Evolutionary conservation across 2,888 invertebrate genomes (phyloP).

Genomic region (Salpingus planirostris): DNA sequence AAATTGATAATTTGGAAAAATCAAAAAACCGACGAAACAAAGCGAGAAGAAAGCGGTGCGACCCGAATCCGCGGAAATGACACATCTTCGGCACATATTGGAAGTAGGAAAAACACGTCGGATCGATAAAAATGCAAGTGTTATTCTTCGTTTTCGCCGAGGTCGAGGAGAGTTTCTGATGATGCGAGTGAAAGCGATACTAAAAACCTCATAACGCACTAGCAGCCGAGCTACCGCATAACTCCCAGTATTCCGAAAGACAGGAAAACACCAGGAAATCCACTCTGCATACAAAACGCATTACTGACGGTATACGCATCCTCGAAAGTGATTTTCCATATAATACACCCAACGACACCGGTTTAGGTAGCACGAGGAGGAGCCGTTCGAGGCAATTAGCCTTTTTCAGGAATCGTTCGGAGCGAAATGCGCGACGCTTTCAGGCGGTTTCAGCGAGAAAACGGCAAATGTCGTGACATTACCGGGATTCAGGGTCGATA

Average conservation of each 20-base stretch:
- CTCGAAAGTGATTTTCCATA: too few species aligned
- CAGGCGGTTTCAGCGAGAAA: too few species aligned
- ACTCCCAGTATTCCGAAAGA: slow-evolving; percentile 5
- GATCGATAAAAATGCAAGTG: slow-evolving; percentile 8
- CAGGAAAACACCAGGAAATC: slow-evolving; percentile 12
- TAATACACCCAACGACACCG: too few species aligned
- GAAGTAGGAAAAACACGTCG: slow-evolving; percentile 6
- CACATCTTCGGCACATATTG: too few species aligned
- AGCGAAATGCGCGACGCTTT: too few species aligned
- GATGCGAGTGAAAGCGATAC: slow-evolving; percentile 15
- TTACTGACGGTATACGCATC: too few species aligned
- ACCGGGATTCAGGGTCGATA: slow-evolving; percentile 1
- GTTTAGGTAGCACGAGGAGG: too few species aligned
- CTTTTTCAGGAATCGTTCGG: too few species aligned
- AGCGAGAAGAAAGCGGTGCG: slow-evolving; percentile 5
- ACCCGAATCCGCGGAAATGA: slow-evolving; percentile 2
- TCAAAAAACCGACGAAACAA: too few species aligned
- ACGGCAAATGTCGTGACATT: slow-evolving; percentile 1
- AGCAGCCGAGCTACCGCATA: slow-evolving; percentile 15
- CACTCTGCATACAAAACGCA: too few species aligned
- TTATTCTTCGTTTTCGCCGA: slow-evolving; percentile 5
- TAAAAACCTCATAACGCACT: slow-evolving; percentile 14
- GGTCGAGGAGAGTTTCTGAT: slow-evolving; percentile 10
- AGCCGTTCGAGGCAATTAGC: too few species aligned
- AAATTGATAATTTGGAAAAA: too few species aligned